Evolutionary conservation across 2,113 vertebrate species (phyloP), one percentile per base, ranked within the genome.

Genomic region (Xenopus laevis): DNA sequence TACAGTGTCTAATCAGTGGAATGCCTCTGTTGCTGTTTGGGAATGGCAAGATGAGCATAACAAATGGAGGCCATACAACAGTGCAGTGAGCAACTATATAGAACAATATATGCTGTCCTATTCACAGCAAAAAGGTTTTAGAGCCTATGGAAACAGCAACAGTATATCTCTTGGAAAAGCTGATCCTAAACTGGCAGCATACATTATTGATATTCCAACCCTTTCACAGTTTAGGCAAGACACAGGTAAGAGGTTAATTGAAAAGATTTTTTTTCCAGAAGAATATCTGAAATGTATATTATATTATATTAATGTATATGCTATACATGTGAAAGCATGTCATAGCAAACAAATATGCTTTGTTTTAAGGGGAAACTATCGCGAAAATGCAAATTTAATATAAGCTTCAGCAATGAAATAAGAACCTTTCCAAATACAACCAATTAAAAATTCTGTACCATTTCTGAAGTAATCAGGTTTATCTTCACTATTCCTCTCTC

Each of bases 11-110:
- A 64, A n/a, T 27, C 80, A 76, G 0, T 83, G 79, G 33, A 84
- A 82, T 20, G 79, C 79, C 63, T 79, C 86, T 0, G 2, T 79
- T 0, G 83, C 71, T 4, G 95, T 95, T 76, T 95, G 89, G 0
- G 97, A 98, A 65, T 99, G 97, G 97, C 94, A 98, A 86, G 96
- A 99, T 9, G 95, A 95, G 10, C 81, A 88, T 61, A 93, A 93
- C 65, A 91, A 79, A 65, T 98, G 97, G 97, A 91, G 95, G 80
- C 97, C 97, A 0, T 99, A 99, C 84, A 90, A 89, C 60, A 94
- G 95, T n/a, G 80, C 85, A 0, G 97, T 98, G 79, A 96, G 97
- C 87, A 89, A 83, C 79, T 91, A 93, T 84, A 95, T 99, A 0
- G 97, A 99, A 79, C 94, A 77, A 57, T 77, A 59, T 58, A 70